Evolutionary conservation across 1,140 invertebrate genomes (phyloP), one percentile per base, ranked within the genome.

Genomic region (Drosophila truncata): DNA sequence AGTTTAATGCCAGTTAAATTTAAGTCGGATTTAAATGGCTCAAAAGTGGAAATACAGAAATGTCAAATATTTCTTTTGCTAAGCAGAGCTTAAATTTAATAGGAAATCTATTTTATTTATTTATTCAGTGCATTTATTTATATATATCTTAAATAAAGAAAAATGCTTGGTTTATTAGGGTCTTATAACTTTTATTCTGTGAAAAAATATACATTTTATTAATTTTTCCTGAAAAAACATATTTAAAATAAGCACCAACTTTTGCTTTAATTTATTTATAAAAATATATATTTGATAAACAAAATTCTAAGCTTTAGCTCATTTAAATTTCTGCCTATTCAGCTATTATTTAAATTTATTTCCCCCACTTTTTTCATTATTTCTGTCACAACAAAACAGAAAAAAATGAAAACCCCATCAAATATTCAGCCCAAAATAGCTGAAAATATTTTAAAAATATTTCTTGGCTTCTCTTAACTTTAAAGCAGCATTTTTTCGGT

Each of bases 341-440:
- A 16, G 13, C 31, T 54, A 5, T 35, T 54, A 23, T 49, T 50
- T 50, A 29, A 50, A 29, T 50, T 50, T 50, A 50, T 29, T 29
- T 50, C n/a, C 27, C 4, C 7, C 3, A 6, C 5, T 8, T 16
- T 33, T 52, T 52, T 25, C n/a, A 47, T 27, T n/a, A 10, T 27
- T 20, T 27, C 9, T 47, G 23, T 27, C 46, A 47, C 27, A 8
- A 47, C 46, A 47, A 33, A 52, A 20, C 49, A 50, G 10, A 31
- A 50, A 27, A 23, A 49, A 50, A 50, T 20, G 9, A 14, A 52
- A 54, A 35, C 13, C 5, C 25, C 14, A 47, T 14, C 9, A 16
- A 33, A 33, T 20, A 33, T 9, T 16, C 1, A 31, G 7, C n/a
- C 1, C 4, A 10, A 41, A 18, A 33, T 33, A 33, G 0, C 3